Evolutionary conservation across 2,888 invertebrate genomes (phyloP), one percentile per base, ranked within the genome.

Genomic region (Teleogryllus oceanicus): DNA sequence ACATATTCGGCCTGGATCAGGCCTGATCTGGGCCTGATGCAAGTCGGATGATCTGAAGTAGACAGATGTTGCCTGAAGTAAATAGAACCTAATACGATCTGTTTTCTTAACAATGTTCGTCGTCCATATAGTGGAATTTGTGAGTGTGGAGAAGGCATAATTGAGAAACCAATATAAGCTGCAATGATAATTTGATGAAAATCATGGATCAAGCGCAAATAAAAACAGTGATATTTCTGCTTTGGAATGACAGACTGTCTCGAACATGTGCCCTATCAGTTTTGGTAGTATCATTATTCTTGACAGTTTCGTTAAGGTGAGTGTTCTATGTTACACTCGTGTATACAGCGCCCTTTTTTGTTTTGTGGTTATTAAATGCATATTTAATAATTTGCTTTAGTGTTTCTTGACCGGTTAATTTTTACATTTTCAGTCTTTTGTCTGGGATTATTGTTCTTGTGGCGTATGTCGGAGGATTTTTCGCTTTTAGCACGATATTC

Each of bases 391-490:
- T 8, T 62, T 0, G 8, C n/a, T 62, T 62, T 13, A 18, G 62
- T 18, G n/a, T 18, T 18, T n/a, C 62, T 62, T 62, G 4, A 18
- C 62, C 62, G 4, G 16, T 62, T 62, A 37, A 37, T 8, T 37
- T 37, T 37, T 37, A 5, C 8, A 37, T 62, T 86, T 87, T 82
- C 83, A 89, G 88, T 82, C 83, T 85, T 50, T 80, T 87, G 49
- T 85, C 87, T 79, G 87, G 86, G n/a, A 75, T 87, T 20, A 82
- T 86, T 51, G 84, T 88, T 78, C 84, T 87, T 79, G 82, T 83
- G 18, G 85, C 87, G 50, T 89, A 88, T 83, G 83, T 87, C 79
- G 83, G 85, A 76, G 89, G 89, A 81, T 86, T 86, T 83, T 81
- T 87, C n/a, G 83, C 86, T 16, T 87, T 88, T 82, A 86, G 86